Conservation (phyloP, 2,888 invertebrate species). For the Dolomedes plantarius region DNA sequence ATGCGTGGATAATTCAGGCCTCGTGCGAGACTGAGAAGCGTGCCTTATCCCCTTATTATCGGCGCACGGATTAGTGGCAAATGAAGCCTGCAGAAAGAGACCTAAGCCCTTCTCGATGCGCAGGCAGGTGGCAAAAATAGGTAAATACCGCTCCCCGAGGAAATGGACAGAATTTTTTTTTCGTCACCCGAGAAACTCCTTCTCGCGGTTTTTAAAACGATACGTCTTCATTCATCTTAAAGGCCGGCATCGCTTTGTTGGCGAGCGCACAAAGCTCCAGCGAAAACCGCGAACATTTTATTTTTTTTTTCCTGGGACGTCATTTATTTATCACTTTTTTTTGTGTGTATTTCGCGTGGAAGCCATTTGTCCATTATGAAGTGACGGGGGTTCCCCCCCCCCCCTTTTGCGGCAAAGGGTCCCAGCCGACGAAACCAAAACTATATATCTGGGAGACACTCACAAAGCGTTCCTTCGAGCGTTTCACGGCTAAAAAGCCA, state of each 20-base stretch:
- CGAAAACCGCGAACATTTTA: constrained; percentile 7
- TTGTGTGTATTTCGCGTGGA: constrained; percentile 27
- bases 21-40: constrained; percentile 52
- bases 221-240: constrained; percentile 69
- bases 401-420: too few species aligned
- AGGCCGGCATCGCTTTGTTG: not conserved
- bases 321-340: constrained; percentile 8
- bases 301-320: not conserved
- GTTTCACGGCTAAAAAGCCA: constrained; percentile 43
- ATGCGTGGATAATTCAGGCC: constrained; percentile 44
- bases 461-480: constrained; percentile 27
- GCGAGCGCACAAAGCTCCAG: not conserved
- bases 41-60: constrained; percentile 55
- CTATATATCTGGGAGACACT: constrained; percentile 47
- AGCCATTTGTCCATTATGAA: constrained; percentile 53
- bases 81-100: constrained; percentile 35
- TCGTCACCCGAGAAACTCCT: not conserved
- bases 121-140: constrained; percentile 69
- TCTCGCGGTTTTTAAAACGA: constrained; percentile 47
- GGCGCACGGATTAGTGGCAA: constrained; percentile 37
- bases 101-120: constrained; percentile 53
- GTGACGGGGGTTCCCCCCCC: constrained; percentile 48
- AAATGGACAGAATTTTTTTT: constrained; percentile 12
- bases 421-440: constrained; percentile 50
- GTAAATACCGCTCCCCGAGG: constrained; percentile 48